Conservation (phyloP, 2,888 invertebrate species). For the Melanotus villosus region DNA sequence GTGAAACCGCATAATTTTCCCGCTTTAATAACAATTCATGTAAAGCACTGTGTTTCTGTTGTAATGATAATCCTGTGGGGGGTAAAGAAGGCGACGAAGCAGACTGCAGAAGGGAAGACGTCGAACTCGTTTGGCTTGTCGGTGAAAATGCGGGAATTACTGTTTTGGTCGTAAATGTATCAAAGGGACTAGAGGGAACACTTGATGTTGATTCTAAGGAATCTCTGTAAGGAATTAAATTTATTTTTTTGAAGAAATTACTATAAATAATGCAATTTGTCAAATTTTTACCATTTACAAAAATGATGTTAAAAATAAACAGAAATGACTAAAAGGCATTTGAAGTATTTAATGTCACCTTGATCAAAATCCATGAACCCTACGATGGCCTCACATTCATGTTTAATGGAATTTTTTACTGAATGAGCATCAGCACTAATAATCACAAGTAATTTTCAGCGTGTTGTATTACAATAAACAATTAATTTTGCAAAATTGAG, state of each 20-base stretch:
- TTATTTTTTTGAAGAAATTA: not conserved
- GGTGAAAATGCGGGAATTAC: constrained; percentile 74
- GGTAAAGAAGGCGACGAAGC: constrained; percentile 65
- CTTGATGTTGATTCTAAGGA: constrained; percentile 23
- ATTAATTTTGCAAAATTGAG: too few species aligned
- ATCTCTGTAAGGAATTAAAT: not conserved
- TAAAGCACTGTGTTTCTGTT: constrained; percentile 69
- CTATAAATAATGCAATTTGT: too few species aligned
- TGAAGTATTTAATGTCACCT: too few species aligned
- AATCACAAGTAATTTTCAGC: too few species aligned
- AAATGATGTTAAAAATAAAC: too few species aligned
- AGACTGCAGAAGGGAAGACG: constrained; percentile 69
- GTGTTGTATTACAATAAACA: too few species aligned
- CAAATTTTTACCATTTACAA: too few species aligned
- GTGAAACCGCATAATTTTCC: constrained; percentile 71
- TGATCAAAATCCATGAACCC: too few species aligned
- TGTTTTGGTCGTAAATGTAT: constrained; percentile 59
- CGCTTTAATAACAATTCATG: constrained; percentile 81
- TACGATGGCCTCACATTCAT: too few species aligned
- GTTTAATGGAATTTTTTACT: too few species aligned
- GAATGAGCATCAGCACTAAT: too few species aligned
- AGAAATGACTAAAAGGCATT: too few species aligned
- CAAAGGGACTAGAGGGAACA: constrained; percentile 59
- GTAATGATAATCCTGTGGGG: constrained; percentile 55
- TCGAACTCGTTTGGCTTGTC: constrained; percentile 77